These are phyloP conservation scores for Meloidogyne exigua DNA, from an alignment of 1,140 invertebrate genomes.

Conservation along the genomic window DNA sequence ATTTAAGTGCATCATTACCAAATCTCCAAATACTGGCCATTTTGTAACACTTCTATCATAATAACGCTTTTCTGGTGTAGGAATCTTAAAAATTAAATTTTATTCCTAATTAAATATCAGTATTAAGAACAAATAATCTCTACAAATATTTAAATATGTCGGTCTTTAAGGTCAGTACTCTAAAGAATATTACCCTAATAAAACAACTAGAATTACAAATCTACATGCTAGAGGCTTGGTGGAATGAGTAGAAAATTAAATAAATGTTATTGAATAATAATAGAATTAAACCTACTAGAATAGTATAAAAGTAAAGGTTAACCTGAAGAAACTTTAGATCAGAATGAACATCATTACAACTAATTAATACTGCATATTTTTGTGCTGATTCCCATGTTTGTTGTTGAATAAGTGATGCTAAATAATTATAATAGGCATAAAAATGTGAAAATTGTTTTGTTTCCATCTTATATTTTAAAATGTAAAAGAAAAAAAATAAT, in stretches of 20 bases:
- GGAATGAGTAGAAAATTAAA: too few species aligned
- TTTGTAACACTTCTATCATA: conserved; percentile 33
- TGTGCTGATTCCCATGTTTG: conserved; percentile 39
- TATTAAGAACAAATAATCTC: too few species aligned
- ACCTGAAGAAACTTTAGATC: conserved; percentile 36
- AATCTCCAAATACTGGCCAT: conserved; percentile 47
- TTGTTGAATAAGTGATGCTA: conserved; percentile 30
- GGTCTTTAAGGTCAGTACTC: too few species aligned
- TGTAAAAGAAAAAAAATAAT: background rate
- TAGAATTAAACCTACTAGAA: too few species aligned
- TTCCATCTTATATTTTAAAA: background rate
- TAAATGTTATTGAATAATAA: too few species aligned
- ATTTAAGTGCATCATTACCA: conserved; percentile 44
- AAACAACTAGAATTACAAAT: too few species aligned
- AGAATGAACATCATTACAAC: conserved; percentile 39
- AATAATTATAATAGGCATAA: conserved; percentile 43
- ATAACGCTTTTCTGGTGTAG: conserved; percentile 37
- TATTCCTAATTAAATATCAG: background rate
- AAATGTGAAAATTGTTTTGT: conserved; percentile 31
- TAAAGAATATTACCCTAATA: too few species aligned
- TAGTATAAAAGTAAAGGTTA: too few species aligned
- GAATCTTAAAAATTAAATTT: conserved; percentile 37
- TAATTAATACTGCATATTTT: conserved; percentile 31
- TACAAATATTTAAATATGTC: too few species aligned
- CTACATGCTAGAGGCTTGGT: too few species aligned